Evolutionary conservation across 2,797 vertebrate genomes (phyloP).

Genomic region (Balearica regulorum): DNA sequence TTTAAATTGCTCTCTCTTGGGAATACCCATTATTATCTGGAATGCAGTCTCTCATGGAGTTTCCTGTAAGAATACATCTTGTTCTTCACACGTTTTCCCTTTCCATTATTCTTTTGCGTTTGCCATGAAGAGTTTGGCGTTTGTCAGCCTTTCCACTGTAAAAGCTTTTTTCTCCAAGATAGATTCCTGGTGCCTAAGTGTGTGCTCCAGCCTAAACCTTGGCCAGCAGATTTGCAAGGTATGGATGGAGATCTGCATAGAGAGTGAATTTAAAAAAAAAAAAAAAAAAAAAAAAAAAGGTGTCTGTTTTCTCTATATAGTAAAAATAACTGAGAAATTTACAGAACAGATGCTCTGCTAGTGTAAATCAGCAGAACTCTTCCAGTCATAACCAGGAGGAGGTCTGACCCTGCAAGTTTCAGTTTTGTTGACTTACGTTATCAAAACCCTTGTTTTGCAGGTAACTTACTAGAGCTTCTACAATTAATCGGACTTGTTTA

Average conservation of each 20-base stretch:
- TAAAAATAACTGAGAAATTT: constrained; percentile 4
- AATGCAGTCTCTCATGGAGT: background rate
- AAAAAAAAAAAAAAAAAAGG: background rate
- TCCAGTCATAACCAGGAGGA: background rate
- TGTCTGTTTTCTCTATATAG: background rate
- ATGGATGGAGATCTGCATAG: too few species aligned
- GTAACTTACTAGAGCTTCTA: background rate
- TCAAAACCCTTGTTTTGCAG: background rate
- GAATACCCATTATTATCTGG: background rate
- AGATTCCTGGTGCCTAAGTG: background rate
- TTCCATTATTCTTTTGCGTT: background rate
- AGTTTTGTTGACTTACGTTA: background rate
- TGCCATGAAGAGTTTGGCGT: background rate
- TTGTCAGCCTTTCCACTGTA: constrained; percentile 17
- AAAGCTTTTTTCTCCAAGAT: background rate
- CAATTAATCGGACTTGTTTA: background rate
- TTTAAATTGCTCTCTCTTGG: background rate
- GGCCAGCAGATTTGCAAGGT: background rate
- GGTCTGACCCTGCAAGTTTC: background rate
- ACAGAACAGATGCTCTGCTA: background rate
- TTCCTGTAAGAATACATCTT: background rate
- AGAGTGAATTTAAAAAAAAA: background rate
- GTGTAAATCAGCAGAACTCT: background rate
- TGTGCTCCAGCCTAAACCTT: background rate
- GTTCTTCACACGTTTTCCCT: background rate